phyloP scores from a whole-genome alignment of 1,140 invertebrate species.

The Dendroctonus valens region DNA sequence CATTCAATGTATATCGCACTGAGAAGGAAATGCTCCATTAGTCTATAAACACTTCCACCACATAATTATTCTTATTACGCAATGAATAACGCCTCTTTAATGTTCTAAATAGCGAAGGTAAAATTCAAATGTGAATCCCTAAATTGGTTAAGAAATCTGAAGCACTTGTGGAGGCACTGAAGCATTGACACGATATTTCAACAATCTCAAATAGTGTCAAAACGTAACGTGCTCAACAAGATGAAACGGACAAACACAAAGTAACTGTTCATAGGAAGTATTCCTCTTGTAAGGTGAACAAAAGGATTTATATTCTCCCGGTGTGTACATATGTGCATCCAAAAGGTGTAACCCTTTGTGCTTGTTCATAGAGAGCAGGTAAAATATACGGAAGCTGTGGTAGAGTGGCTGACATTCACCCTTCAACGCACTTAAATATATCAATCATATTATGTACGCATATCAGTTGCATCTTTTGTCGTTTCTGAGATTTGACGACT shows the following conservation, averaged over 20 bases:
- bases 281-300: slow-evolving; percentile 18
- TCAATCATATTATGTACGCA: slow-evolving; percentile 37
- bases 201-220: slow-evolving; percentile 20
- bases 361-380: slow-evolving; percentile 30
- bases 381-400: slow-evolving; percentile 25
- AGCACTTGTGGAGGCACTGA: slow-evolving; percentile 14
- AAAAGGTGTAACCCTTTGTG: slow-evolving; percentile 29
- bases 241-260: slow-evolving; percentile 32
- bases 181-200: slow-evolving; percentile 16
- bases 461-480: slow-evolving; percentile 33
- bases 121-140: neutral
- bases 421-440: slow-evolving; percentile 33
- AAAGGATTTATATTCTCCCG: slow-evolving; percentile 18
- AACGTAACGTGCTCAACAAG: slow-evolving; percentile 32
- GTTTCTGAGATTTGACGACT: slow-evolving; percentile 31
- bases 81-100: no score
- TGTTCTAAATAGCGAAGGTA: neutral
- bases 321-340: slow-evolving; percentile 22
- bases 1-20: no score
- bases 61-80: no score
- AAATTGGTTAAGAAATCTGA: neutral
- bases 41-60: no score
- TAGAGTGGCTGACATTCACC: slow-evolving; percentile 22
- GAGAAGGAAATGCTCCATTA: neutral
- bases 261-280: slow-evolving; percentile 24